Evolutionary conservation across 35 echinoderm and acorn worm species (phyloP).

Genomic region (Heliocidaris erythrogramma): DNA sequence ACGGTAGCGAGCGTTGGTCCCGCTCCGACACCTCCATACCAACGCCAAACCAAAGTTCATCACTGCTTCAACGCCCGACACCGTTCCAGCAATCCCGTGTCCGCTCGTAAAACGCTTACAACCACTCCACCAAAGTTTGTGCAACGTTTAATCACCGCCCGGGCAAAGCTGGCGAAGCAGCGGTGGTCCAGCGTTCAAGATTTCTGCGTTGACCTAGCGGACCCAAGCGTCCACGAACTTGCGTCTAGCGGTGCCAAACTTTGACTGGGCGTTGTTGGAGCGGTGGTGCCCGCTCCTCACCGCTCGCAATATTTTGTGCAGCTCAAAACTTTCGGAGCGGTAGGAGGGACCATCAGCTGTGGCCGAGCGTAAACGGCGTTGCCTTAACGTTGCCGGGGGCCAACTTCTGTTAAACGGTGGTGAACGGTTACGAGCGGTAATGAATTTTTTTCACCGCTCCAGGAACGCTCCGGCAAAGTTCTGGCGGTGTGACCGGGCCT

Average conservation of each 20-base stretch:
- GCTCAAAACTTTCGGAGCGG: constrained; percentile 9
- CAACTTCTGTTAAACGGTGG: constrained; percentile 25
- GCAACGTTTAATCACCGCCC: constrained; percentile 29
- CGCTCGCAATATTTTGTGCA: constrained; percentile 11
- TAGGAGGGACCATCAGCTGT: not conserved
- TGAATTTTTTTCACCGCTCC: constrained; percentile 33
- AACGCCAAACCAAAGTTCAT: constrained; percentile 11
- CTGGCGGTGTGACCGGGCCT: not conserved
- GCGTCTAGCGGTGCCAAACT: constrained; percentile 39
- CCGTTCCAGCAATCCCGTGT: constrained; percentile 37
- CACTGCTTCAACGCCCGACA: constrained; percentile 42
- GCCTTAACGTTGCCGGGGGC: not conserved
- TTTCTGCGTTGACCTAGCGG: constrained; percentile 39
- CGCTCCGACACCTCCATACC: constrained; percentile 7
- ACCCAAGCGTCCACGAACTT: constrained; percentile 36
- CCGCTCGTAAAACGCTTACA: constrained; percentile 40
- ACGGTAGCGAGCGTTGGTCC: constrained; percentile 7
- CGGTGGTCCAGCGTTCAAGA: constrained; percentile 39
- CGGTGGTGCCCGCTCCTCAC: constrained; percentile 8
- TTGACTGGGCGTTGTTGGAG: constrained; percentile 29
- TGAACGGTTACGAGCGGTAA: constrained; percentile 35
- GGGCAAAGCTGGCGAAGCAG: constrained; percentile 35
- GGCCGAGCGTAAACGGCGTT: not conserved
- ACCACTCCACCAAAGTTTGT: constrained; percentile 34
- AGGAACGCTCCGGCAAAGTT: constrained; percentile 41